Percentiles rank a stretch among this genome's conserved stretches.
Conservation (phyloP, 2,888 invertebrate species). For the Nemurella pictetii region DNA sequence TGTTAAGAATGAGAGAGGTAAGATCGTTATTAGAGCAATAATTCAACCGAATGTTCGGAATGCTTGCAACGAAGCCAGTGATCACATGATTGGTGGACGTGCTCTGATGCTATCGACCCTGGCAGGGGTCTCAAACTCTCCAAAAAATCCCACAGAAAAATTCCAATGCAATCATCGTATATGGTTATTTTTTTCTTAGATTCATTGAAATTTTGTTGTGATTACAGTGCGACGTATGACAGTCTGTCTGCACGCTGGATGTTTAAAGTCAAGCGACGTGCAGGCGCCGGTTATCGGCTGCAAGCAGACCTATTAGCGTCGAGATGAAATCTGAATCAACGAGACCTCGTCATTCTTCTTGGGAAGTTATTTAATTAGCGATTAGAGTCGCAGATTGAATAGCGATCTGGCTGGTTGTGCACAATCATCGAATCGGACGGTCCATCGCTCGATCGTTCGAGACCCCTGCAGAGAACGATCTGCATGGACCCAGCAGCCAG, state of each 20-base stretch:
- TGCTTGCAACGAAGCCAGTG: background rate
- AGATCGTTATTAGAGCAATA: conserved; percentile 5
- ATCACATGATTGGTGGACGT: conserved; percentile 11
- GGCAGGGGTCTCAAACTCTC: background rate
- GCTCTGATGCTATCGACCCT: conserved; percentile 1
- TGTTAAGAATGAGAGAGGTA: background rate
- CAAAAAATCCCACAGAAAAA: background rate
- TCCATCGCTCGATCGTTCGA: background rate
- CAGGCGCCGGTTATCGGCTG: background rate
- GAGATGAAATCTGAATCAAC: background rate
- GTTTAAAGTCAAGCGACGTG: too few species aligned
- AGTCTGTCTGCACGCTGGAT: too few species aligned
- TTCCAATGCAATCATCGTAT: background rate
- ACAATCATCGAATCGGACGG: background rate
- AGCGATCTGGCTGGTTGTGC: too few species aligned
- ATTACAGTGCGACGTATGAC: too few species aligned
- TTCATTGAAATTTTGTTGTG: too few species aligned
- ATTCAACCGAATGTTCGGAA: background rate
- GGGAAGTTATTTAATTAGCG: background rate
- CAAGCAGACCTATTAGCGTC: background rate
- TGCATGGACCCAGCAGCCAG: background rate
- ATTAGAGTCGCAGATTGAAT: background rate
- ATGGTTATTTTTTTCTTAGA: too few species aligned
- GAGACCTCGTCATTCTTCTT: background rate
- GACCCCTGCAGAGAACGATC: background rate